Evolutionary conservation across 1,140 invertebrate species (phyloP).

Genomic region (Drusus annulatus): DNA sequence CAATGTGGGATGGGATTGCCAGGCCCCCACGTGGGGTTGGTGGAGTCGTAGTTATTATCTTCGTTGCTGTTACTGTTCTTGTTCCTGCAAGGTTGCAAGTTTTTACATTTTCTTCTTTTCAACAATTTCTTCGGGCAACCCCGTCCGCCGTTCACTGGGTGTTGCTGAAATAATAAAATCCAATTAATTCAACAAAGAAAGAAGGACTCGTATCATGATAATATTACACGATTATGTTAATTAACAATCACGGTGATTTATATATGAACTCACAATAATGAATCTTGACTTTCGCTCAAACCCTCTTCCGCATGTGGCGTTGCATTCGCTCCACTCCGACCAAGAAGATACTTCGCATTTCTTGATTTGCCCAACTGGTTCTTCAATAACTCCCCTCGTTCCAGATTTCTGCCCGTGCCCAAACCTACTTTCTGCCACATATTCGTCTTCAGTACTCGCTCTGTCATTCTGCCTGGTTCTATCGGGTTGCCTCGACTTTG

Average conservation of each 20-base stretch:
- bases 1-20: slow-evolving; percentile 43
- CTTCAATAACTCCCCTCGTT: slow-evolving; percentile 43
- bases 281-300: slow-evolving; percentile 73
- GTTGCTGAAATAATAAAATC: slow-evolving; percentile 38
- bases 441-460: slow-evolving; percentile 21
- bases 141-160: slow-evolving; percentile 76
- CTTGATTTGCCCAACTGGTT: slow-evolving; percentile 58
- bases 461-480: neutral
- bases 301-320: slow-evolving; percentile 77
- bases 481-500: neutral
- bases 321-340: slow-evolving; percentile 80
- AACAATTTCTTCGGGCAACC: slow-evolving; percentile 76
- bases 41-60: slow-evolving; percentile 57
- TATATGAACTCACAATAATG: slow-evolving; percentile 49
- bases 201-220: neutral
- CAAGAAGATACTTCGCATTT: slow-evolving; percentile 74
- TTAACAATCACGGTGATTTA: too few species aligned
- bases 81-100: slow-evolving; percentile 65
- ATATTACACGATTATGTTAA: too few species aligned
- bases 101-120: slow-evolving; percentile 71
- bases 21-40: slow-evolving; percentile 60
- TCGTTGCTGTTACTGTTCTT: slow-evolving; percentile 32
- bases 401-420: neutral
- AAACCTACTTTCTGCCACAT: slow-evolving; percentile 13
- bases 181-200: neutral